Evolutionary conservation across 2,113 vertebrate species (phyloP), one percentile per base, ranked within the genome.

Genomic region (Zapornia atra): DNA sequence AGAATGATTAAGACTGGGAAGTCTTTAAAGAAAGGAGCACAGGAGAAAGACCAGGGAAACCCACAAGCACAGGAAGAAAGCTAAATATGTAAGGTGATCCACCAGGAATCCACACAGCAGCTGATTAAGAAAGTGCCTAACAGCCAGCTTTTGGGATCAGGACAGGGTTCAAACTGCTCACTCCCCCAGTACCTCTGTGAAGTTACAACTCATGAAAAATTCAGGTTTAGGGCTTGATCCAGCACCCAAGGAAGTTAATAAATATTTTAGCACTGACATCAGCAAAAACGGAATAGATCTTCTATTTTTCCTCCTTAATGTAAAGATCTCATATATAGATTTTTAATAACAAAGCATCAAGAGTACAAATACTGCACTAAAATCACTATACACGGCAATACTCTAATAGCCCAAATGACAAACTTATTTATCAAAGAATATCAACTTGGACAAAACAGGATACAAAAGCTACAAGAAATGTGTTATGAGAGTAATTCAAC

Each of bases 191-290:
- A 63, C 31, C 12, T 88, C 60, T 33, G 46, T 8, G 22, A 94
- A 91, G 72, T 70, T 31, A 53, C 6, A 88, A 77, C 21, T 92
- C 46, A 15, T 6, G 26, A 65, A 81, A 92, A 87, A 80, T 44
- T 91, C 68, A 68, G 7, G 50, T 78, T 93, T 82, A 86, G 80
- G 88, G 51, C 38, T 94, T 68, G 20, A 92, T 36, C 15, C 24
- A 56, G 17, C 75, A 81, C 59, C 53, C 40, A 72, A 26, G 26
- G 46, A 96, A 84, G 9, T 8, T 54, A 40, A 50, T 46, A 38
- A 82, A 78, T 77, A 93, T 76, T 81, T 86, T 20, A 81, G 38
- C 48, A n/a, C 40, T 54, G 61, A 53, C 51, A 89, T 59, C 53
- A 71, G 36, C 6, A 33, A 66, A 72, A 94, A 79, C 21, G 93